Evolutionary conservation across 2,888 invertebrate species (phyloP), one percentile per base, ranked within the genome.

Genomic region (Agelastica alni): DNA sequence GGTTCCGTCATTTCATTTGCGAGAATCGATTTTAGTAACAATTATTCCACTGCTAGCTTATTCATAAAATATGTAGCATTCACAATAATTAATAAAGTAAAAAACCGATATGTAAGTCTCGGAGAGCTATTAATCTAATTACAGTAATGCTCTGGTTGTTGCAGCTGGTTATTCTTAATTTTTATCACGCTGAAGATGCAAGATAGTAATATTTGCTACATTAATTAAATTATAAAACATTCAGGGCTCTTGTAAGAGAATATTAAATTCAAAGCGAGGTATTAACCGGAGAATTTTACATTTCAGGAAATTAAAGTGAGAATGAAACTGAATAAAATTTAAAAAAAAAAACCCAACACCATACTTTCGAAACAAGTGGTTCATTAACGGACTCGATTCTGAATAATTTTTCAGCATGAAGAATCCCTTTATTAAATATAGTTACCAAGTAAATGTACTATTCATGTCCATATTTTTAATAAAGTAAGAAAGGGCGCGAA

Each of bases 401-500:
- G 31, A 49, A 42, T 28, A 42, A 42, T 49, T 49, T 49, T 49
- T 49, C 49, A 41, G 49, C 41, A 49, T 49, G 49, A 42, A 41
- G 41, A 42, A 32, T 49, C 49, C 32, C 18, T 41, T 49, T 49
- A 49, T 49, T 49, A 49, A 49, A 49, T 49, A 22, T 49, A 49
- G 49, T 49, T 42, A 34, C 17, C 36, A 20, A 55, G 39, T 41
- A 48, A 46, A 55, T 54, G 54, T 51, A 51, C 55, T 53, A 53
- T 59, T 59, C 53, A 56, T 55, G 56, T 54, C 51, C 64, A 49
- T 63, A 58, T 62, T 64, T 65, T 67, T 67, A 69, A 69, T 69
- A 67, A 64, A 66, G 59, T 30, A 41, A 39, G 48, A 12, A 13
- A 41, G 32, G 41, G 32, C 13, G 46, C 34, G 20, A 10, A 49